Evolutionary conservation across 2,888 invertebrate species (phyloP).

Genomic region (Apocheima hispidaria): DNA sequence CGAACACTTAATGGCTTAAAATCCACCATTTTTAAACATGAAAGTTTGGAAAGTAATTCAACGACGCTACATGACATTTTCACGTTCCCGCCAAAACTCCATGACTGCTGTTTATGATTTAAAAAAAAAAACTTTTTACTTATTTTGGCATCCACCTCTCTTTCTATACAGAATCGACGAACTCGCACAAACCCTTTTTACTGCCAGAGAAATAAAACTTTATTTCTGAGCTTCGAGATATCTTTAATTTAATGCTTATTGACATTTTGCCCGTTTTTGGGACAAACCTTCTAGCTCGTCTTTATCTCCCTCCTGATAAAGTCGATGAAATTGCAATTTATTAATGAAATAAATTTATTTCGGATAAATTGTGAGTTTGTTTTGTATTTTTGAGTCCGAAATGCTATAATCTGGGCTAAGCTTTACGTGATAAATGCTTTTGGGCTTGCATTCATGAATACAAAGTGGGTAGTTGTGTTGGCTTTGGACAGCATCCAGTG

Average conservation of each 20-base stretch:
- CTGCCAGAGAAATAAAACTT: slow-evolving; percentile 64
- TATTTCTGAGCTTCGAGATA: slow-evolving; percentile 68
- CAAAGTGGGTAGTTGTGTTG: slow-evolving; percentile 3
- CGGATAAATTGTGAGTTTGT: slow-evolving; percentile 35
- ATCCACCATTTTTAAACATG: too few species aligned
- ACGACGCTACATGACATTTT: too few species aligned
- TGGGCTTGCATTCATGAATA: slow-evolving; percentile 10
- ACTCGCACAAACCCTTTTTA: slow-evolving; percentile 63
- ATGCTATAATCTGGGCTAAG: slow-evolving; percentile 23
- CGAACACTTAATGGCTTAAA: too few species aligned
- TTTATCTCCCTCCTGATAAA: slow-evolving; percentile 45
- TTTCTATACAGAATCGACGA: slow-evolving; percentile 46
- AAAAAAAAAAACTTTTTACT: too few species aligned
- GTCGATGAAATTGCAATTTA: slow-evolving; percentile 55
- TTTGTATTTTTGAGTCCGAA: slow-evolving; percentile 20
- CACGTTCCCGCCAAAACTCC: too few species aligned
- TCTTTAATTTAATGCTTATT: slow-evolving; percentile 59
- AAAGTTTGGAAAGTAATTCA: too few species aligned
- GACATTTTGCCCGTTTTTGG: slow-evolving; percentile 61
- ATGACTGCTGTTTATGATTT: too few species aligned
- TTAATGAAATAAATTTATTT: slow-evolving; percentile 47
- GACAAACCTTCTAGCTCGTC: slow-evolving; percentile 38
- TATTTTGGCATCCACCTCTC: slow-evolving; percentile 44
- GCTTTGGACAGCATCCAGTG: not conserved
- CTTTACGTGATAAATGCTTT: slow-evolving; percentile 44